phyloP scores from a whole-genome alignment of 35 echinoderm and acorn worm species.

The Heliocidaris erythrogramma region DNA sequence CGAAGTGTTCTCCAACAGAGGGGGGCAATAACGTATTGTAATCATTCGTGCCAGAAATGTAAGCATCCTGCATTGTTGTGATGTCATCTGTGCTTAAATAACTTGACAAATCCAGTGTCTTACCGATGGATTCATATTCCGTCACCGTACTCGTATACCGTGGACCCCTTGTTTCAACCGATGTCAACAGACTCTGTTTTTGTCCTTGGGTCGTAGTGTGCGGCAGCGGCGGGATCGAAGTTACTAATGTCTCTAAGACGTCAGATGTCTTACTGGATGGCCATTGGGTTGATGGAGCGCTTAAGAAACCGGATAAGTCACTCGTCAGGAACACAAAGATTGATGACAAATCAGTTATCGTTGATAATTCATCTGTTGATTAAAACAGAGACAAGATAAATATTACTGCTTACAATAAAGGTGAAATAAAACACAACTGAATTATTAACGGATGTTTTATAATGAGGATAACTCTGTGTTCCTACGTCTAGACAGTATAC shows the following conservation, averaged over 20 bases:
- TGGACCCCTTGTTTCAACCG: background rate
- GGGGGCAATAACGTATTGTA: background rate
- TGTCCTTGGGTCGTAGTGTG: background rate
- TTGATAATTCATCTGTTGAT: background rate
- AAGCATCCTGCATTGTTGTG: background rate
- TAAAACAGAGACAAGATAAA: too few relatives aligned
- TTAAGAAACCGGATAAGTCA: background rate
- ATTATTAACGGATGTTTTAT: too few relatives aligned
- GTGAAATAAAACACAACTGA: background rate
- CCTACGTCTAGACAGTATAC: too few relatives aligned
- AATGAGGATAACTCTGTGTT: too few relatives aligned
- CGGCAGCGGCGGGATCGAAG: background rate
- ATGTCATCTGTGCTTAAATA: background rate
- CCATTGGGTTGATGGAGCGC: background rate
- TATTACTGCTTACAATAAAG: too few relatives aligned
- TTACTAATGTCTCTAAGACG: background rate
- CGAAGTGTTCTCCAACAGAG: background rate
- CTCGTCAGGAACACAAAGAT: background rate
- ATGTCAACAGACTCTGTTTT: background rate
- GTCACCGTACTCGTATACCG: background rate
- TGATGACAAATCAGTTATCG: background rate
- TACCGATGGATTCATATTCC: background rate
- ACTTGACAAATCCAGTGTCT: background rate
- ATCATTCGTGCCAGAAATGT: background rate
- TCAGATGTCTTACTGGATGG: constrained; percentile 12